Evolutionary conservation across 2,113 vertebrate genomes (phyloP), one percentile per base, ranked within the genome.

Genomic region (Amazona vittata): DNA sequence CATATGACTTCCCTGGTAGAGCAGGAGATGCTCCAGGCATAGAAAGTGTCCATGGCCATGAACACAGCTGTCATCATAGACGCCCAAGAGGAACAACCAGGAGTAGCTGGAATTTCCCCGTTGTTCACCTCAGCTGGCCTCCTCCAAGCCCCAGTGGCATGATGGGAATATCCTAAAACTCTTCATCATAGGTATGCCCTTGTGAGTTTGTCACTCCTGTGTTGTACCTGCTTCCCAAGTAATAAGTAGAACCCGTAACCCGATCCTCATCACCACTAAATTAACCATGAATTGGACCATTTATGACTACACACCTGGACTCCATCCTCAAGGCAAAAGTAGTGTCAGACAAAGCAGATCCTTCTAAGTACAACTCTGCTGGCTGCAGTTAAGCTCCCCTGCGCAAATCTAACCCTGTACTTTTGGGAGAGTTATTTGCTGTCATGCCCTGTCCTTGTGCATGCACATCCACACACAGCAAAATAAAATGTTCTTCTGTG

Each of bases 401-500:
- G 28, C 76, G 25, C 15, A 52, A 12, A 59, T 83, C 5, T 90
- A 79, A 85, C 44, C 28, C 16, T 2, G 4, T 74, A 16, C 73
- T 93, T 74, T 70, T 5, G 3, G 59, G 74, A 85, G 43, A 71
- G 29, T 71, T 93, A 93, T 83, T 90, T 89, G 43, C 50, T 74
- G 67, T 78, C 53, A 17, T 59, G 80, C 85, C 67, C 80, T 84
- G 87, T 89, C 44, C 59, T 57, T 87, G 65, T 41, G 80, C 81
- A 89, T 64, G 70, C 52, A 91, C 65, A 87, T 84, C 37, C 69
- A 82, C 81, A 67, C 31, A 49, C 62, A 78, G 67, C 67, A 95
- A 95, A 96, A 96, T 95, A 96, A 93, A 96, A 96, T 94, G 94
- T 95, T 95, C 93, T 80, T 41, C 79, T 92, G n/a, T 15, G 17